Evolutionary conservation across 1,140 invertebrate species (phyloP), one percentile per base, ranked within the genome.

Genomic region (Scaptomyza hsui): DNA sequence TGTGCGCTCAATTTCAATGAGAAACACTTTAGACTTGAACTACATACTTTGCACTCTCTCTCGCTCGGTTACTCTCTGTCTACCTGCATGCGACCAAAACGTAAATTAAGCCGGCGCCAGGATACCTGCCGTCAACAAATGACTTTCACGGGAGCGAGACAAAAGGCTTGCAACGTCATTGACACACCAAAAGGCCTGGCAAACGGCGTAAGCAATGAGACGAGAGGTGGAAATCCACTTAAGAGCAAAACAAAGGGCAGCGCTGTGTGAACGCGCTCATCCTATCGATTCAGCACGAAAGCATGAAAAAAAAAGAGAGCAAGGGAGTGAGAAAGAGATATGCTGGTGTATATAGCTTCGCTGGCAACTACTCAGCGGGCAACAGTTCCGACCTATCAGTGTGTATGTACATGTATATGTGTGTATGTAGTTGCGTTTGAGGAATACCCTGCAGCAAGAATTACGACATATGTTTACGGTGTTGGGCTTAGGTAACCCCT

Each of bases 61-160:
- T 9, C 32, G 42, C 41, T 15, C 44, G 42, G 57, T 51, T 4
- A n/a, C 2, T 35, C 10, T 35, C 52, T 42, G 61, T 77, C 59
- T 86, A 78, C 83, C 83, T 83, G 75, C 56, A 32, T 39, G 32
- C 26, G 29, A 65, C 9, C 39, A 39, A 53, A 67, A 75, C 59
- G 80, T 83, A 83, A 88, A 86, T 89, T 88, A 88, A 82, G 83
- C 78, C 82, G 82, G 82, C 82, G 82, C 82, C 82, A 88, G 82
- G 83, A 88, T 89, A 88, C 82, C 82, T 88, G 82, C 78, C 81
- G 56, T 65, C 73, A 44, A 42, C 68, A 49, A 32, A 42, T 51
- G 29, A 21, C 47, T 15, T 3, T 55, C 13, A 52, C 13, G 63
- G 24, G 29, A 73, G 65, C 42, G 80, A 83, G 67, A 83, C 74